A percentile compares a stretch with the other conserved stretches of the same genome.
These are phyloP conservation scores for Lacerta viridis DNA, from an alignment of 2,797 vertebrate species.

Conservation along the genomic window DNA sequence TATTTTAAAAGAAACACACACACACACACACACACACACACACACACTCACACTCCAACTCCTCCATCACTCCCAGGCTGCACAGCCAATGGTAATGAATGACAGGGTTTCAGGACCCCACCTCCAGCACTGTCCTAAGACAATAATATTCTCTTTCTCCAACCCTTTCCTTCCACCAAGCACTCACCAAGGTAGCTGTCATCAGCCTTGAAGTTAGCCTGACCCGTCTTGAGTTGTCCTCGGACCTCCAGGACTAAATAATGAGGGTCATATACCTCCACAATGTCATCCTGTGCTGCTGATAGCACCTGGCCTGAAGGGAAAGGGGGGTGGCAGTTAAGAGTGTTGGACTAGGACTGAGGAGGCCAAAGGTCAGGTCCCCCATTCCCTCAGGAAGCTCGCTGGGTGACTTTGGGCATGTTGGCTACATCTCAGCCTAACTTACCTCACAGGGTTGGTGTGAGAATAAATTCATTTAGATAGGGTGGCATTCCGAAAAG, in stretches of 20 bases:
- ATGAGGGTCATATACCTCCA: slow-evolving; percentile 85
- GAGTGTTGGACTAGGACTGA: not conserved
- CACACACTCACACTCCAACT: too few relatives aligned
- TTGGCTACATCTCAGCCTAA: not conserved
- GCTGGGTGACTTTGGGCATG: not conserved
- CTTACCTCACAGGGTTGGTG: not conserved
- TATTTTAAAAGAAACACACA: too few relatives aligned
- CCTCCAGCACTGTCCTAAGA: too few relatives aligned
- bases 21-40: too few relatives aligned
- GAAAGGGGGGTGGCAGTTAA: not conserved
- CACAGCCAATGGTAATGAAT: too few relatives aligned
- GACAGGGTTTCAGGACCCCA: too few relatives aligned
- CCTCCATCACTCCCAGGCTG: too few relatives aligned
- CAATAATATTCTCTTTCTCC: not conserved
- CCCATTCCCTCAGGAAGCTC: not conserved
- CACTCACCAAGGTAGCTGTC: slow-evolving; percentile 91
- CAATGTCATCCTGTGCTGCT: slow-evolving; percentile 89
- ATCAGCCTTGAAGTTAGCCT: slow-evolving; percentile 80
- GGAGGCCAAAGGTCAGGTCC: not conserved
- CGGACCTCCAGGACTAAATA: slow-evolving; percentile 87
- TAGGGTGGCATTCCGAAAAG: too few relatives aligned
- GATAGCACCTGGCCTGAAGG: slow-evolving; percentile 90
- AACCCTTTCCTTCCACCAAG: not conserved
- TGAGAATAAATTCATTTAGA: not conserved
- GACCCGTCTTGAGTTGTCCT: slow-evolving; percentile 88